Conservation (phyloP, 2,797 vertebrate genomes). For the Lagodon rhomboides region DNA sequence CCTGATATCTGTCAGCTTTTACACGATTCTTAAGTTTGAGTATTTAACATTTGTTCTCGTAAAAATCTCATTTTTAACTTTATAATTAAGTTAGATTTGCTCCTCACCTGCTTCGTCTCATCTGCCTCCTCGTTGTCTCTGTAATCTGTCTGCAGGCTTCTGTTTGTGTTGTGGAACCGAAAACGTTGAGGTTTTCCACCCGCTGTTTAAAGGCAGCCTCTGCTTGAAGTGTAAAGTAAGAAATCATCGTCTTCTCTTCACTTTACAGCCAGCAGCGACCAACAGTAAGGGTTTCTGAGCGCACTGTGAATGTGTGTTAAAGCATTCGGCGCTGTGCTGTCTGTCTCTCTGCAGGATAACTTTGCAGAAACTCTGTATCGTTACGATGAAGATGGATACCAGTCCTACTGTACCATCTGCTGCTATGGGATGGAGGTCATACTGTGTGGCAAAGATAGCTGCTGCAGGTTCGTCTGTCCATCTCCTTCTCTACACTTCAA, state of each 20-base stretch:
- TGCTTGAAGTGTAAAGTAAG: slow-evolving; percentile 84
- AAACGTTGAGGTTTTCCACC: slow-evolving; percentile 70
- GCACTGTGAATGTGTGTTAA: neutral
- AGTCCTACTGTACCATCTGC: slow-evolving; percentile 88
- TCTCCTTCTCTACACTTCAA: fast-evolving
- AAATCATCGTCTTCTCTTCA: neutral
- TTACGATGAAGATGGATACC: slow-evolving; percentile 87
- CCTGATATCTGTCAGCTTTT: neutral
- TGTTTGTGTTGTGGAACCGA: slow-evolving; percentile 84
- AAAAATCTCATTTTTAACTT: neutral
- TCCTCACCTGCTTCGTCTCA: neutral
- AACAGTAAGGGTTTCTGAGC: neutral
- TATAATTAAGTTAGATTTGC: no score
- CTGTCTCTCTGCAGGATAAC: slow-evolving; percentile 73
- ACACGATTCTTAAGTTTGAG: neutral
- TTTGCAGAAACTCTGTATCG: slow-evolving; percentile 83
- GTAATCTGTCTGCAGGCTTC: slow-evolving; percentile 67
- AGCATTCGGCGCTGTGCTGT: neutral
- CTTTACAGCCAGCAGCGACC: neutral
- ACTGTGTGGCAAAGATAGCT: slow-evolving; percentile 84
- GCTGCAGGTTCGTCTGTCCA: slow-evolving; percentile 77
- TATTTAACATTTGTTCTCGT: neutral
- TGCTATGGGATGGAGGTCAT: slow-evolving; percentile 86
- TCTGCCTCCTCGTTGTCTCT: neutral
- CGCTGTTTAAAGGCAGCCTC: slow-evolving; percentile 85